Base-by-base conservation (phyloP, 1,140 invertebrate species). In the Amyelois transitella region DNA sequence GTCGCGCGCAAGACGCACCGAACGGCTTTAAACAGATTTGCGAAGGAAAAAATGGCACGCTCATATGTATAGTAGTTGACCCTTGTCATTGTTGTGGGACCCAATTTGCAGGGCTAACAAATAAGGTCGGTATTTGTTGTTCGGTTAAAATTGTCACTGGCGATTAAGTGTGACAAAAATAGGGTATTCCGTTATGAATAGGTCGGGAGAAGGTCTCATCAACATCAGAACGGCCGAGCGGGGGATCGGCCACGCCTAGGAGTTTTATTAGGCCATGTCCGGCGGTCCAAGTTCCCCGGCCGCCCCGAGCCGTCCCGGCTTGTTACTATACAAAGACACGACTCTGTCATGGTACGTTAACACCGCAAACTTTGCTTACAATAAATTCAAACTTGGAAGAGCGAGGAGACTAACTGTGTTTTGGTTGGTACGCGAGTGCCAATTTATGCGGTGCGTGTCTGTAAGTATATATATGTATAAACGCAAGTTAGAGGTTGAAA, bases 11-110 rank as follows among this genome's bases (percentile, higher is more conserved):
- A 45, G 32, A 62, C 64, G 60, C 52, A 51, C 53, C 50, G 57
- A 60, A 74, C 60, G 66, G 76, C 66, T 80, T 83, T 72, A 73
- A 79, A 72, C 68, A 75, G 72, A 75, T 81, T 75, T 76, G 60
- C 60, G 64, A 58, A 58, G 67, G 73, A 74, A 71, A 72, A 70
- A 72, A 70, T 64, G 62, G 12, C 60, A 52, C 25, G 44, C 50
- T 69, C 55, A 24, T 62, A 51, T 55, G 28, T 50, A 45, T 54
- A 60, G n/a, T n/a, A n/a, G 58, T 64, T 64, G 63, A 68, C 63
- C 69, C 58, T 65, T 58, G 58, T 66, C 59, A 64, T 66, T 64
- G 61, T 69, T 64, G 53, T 28, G 55, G 59, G 61, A 55, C 58
- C 68, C 57, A 66, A 70, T 64, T 66, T 59, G 47, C 56, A 24